Percentiles rank a stretch among this genome's conserved stretches.
Evolutionary conservation across 2,113 vertebrate genomes (phyloP).

Genomic region (Tupaia tana): DNA sequence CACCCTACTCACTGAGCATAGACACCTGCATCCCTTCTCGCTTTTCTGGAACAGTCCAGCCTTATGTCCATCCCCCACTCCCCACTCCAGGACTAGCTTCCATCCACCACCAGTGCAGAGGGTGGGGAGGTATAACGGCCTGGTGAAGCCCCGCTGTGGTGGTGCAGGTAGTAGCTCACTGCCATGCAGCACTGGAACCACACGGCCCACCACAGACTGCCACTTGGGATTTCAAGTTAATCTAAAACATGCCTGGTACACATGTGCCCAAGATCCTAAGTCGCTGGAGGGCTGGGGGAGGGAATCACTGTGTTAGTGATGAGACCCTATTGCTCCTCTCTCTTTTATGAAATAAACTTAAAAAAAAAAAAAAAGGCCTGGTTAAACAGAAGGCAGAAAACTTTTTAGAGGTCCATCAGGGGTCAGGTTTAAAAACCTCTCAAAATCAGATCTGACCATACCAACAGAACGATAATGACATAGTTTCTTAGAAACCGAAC

Average conservation of each 20-base stretch:
- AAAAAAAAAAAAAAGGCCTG: neutral
- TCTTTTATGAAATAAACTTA: too few species aligned
- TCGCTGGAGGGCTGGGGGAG: too few species aligned
- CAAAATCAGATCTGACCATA: conserved; percentile 15
- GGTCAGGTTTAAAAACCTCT: conserved; percentile 52
- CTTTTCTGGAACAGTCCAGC: neutral
- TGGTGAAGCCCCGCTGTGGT: too few species aligned
- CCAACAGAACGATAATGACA: conserved; percentile 25
- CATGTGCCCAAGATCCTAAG: too few species aligned
- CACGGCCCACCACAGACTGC: too few species aligned
- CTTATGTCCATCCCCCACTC: too few species aligned
- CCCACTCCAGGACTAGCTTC: neutral
- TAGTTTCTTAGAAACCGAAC: conserved; percentile 34
- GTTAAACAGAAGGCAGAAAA: neutral
- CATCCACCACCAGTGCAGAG: neutral
- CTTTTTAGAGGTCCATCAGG: neutral
- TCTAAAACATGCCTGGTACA: too few species aligned
- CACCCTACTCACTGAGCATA: neutral
- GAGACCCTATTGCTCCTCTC: too few species aligned
- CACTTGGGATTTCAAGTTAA: too few species aligned
- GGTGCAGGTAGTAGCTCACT: too few species aligned
- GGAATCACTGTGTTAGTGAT: too few species aligned
- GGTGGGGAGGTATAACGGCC: neutral
- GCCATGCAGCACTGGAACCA: too few species aligned
- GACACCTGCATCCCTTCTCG: neutral